phyloP scores from a whole-genome alignment of 1,140 invertebrate genomes.

The Drosophila elegans region DNA sequence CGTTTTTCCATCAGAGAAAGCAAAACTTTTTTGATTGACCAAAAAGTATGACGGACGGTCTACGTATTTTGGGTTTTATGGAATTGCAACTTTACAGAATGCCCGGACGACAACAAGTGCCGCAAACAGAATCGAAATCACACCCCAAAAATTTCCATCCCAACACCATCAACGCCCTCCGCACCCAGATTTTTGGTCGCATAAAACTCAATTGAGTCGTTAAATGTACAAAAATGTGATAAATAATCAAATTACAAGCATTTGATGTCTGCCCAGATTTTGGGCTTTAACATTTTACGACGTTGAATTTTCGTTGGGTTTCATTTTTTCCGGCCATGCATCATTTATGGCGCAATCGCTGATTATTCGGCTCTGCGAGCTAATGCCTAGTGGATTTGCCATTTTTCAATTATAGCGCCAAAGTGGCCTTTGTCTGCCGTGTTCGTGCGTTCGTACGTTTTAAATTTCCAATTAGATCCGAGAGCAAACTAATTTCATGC shows the following conservation, averaged over 20 bases:
- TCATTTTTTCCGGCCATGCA: slow-evolving; percentile 28
- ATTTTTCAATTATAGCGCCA: slow-evolving; percentile 53
- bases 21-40: slow-evolving; percentile 49
- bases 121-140: slow-evolving; percentile 44
- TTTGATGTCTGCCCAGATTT: slow-evolving; percentile 66
- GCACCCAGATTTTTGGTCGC: slow-evolving; percentile 27
- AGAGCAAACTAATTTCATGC: slow-evolving; percentile 71
- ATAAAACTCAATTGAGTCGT: slow-evolving; percentile 82
- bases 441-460: slow-evolving; percentile 37
- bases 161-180: not conserved
- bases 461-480: slow-evolving; percentile 70
- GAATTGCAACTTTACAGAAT: slow-evolving; percentile 28
- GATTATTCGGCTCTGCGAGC: slow-evolving; percentile 32
- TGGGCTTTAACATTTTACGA: slow-evolving; percentile 61
- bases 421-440: slow-evolving; percentile 28
- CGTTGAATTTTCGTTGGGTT: slow-evolving; percentile 14
- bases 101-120: slow-evolving; percentile 17
- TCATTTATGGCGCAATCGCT: slow-evolving; percentile 34
- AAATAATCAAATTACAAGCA: slow-evolving; percentile 82
- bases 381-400: slow-evolving; percentile 46
- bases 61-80: slow-evolving; percentile 22
- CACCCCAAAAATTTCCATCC: slow-evolving; percentile 11
- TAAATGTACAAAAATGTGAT: slow-evolving; percentile 80
- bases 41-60: slow-evolving; percentile 19
- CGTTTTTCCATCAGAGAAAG: slow-evolving; percentile 12